These are phyloP conservation scores for Choloepus didactylus DNA, from an alignment of 2,797 vertebrate species.

Conservation along the genomic window DNA sequence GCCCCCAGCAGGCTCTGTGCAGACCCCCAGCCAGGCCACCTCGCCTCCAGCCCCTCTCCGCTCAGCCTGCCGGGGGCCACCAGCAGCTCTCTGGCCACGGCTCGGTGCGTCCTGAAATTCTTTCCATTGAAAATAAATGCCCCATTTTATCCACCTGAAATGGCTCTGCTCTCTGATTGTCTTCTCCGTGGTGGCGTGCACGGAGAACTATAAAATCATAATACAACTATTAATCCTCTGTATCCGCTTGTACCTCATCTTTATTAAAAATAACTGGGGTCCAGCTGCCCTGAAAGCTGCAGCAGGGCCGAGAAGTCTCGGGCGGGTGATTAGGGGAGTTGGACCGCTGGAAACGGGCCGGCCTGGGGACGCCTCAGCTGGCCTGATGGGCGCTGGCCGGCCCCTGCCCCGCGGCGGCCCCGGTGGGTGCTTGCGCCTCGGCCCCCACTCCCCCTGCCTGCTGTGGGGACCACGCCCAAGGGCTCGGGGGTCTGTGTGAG, in stretches of 20 bases:
- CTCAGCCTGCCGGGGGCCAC: constrained; percentile 73
- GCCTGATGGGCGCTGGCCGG: no score
- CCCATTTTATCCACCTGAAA: constrained; percentile 87
- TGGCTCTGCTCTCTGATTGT: constrained; percentile 87
- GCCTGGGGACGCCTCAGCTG: not conserved
- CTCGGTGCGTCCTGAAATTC: constrained; percentile 87
- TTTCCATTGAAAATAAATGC: constrained; percentile 92
- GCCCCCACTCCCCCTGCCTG: no score
- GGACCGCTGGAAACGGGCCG: not conserved
- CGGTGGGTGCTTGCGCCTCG: no score
- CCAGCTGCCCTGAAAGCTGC: constrained; percentile 86
- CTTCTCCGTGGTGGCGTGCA: constrained; percentile 80
- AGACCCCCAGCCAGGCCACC: fast-evolving
- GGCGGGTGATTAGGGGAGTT: constrained; percentile 76
- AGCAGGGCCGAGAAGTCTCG: constrained; percentile 71
- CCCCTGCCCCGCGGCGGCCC: no score
- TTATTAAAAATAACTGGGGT: constrained; percentile 88
- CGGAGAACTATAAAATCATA: constrained; percentile 90
- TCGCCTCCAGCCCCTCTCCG: constrained; percentile 54
- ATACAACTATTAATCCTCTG: constrained; percentile 89
- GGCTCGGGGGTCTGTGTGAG: no score
- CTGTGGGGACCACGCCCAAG: no score
- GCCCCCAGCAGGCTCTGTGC: not conserved
- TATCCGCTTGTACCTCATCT: constrained; percentile 90
- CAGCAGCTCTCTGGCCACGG: constrained; percentile 81